Evolutionary conservation across 1,140 invertebrate genomes (phyloP).

Genomic region (Drosophila neocordata): DNA sequence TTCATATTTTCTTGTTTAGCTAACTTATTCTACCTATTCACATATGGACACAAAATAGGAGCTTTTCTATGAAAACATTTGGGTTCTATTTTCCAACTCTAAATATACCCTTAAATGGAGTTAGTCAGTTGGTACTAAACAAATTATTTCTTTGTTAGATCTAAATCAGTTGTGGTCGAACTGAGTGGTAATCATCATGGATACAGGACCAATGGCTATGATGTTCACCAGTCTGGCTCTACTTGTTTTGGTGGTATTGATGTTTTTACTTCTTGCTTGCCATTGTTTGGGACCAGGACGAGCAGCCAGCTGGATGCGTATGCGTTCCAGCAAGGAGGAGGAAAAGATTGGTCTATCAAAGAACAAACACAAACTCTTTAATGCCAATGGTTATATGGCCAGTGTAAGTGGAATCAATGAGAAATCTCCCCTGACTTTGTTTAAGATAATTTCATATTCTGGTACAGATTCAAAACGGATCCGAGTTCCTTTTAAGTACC

Average conservation of each 20-base stretch:
- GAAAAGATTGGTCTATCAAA: slow-evolving; percentile 86
- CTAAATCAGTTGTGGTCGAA: no score
- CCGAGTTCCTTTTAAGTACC: slow-evolving; percentile 86
- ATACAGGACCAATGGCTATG: slow-evolving; percentile 66
- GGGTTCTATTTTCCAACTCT: slow-evolving; percentile 53
- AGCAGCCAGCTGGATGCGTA: slow-evolving; percentile 84
- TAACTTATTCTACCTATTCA: neutral
- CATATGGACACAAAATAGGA: no score
- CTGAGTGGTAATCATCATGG: no score
- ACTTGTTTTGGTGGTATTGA: slow-evolving; percentile 74
- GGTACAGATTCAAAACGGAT: slow-evolving; percentile 86
- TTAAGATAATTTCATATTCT: neutral
- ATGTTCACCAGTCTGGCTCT: slow-evolving; percentile 79
- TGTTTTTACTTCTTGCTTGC: slow-evolving; percentile 83
- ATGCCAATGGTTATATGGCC: slow-evolving; percentile 87
- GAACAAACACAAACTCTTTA: slow-evolving; percentile 84
- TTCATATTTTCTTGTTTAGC: neutral
- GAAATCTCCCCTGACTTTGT: neutral
- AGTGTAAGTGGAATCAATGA: slow-evolving; percentile 65
- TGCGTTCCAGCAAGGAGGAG: slow-evolving; percentile 86
- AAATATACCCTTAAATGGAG: no score
- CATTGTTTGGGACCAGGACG: slow-evolving; percentile 84
- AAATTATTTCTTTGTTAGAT: neutral
- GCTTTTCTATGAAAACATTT: slow-evolving; percentile 70
- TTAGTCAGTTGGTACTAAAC: no score